Evolutionary conservation across 2,113 vertebrate genomes (phyloP).

Genomic region (Heloderma charlesbogerti): DNA sequence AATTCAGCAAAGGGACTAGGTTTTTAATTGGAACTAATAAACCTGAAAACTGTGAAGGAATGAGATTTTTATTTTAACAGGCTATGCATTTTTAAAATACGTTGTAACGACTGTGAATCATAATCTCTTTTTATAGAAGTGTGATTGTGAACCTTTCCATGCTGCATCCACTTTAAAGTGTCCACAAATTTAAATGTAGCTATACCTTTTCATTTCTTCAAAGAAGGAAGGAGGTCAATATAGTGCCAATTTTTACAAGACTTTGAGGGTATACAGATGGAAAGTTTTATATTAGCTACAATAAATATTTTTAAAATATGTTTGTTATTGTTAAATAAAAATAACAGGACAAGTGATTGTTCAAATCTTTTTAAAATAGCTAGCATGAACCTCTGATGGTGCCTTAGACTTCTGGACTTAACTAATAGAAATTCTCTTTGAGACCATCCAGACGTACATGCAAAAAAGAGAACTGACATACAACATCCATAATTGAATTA

Average conservation of each 20-base stretch:
- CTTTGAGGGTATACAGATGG: not conserved
- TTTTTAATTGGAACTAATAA: conserved; percentile 58
- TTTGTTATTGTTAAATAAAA: no score
- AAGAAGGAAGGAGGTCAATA: not conserved
- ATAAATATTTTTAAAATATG: not conserved
- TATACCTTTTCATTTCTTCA: not conserved
- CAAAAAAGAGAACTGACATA: not conserved
- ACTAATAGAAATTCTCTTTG: not conserved
- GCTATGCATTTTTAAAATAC: conserved; percentile 13
- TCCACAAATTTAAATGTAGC: not conserved
- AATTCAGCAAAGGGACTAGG: conserved; percentile 41
- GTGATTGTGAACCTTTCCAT: not conserved
- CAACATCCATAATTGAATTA: not conserved
- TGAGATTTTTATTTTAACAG: conserved; percentile 3
- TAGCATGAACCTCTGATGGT: not conserved
- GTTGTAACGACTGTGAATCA: conserved; percentile 17
- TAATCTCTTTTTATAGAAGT: not conserved
- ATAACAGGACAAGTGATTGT: not conserved
- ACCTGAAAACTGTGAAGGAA: conserved; percentile 44
- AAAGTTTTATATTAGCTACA: not conserved
- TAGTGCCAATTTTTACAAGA: not conserved
- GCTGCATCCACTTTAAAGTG: not conserved
- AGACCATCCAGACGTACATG: not conserved
- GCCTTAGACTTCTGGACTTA: not conserved
- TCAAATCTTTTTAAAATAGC: not conserved